phyloP scores from a whole-genome alignment of 1,140 invertebrate species.

The Aricia agestis region DNA sequence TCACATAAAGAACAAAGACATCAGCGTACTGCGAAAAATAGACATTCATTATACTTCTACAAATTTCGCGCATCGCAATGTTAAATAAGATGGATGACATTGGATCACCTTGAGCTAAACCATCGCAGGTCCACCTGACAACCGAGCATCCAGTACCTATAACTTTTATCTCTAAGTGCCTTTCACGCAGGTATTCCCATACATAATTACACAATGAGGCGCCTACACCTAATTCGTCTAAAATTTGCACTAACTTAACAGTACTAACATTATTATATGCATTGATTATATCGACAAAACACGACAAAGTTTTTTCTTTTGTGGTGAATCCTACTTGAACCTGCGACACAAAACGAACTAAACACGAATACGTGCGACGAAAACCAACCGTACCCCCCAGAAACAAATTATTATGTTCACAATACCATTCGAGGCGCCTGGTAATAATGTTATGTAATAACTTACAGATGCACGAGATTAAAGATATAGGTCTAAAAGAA shows the following conservation, averaged over 20 bases:
- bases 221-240: conserved; percentile 21
- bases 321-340: conserved; percentile 15
- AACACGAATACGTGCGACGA: conserved; percentile 10
- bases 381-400: neutral
- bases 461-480: conserved; percentile 19
- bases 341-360: conserved; percentile 3
- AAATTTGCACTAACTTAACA: neutral
- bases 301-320: conserved; percentile 10
- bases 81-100: conserved; percentile 35
- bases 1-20: conserved; percentile 29
- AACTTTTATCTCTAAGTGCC: conserved; percentile 20
- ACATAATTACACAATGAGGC: conserved; percentile 25
- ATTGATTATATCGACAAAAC: conserved; percentile 18
- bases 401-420: conserved; percentile 18
- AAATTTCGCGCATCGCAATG: conserved; percentile 26
- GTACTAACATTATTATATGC: conserved; percentile 18
- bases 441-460: conserved; percentile 11
- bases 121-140: conserved; percentile 25
- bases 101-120: conserved; percentile 35
- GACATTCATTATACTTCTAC: conserved; percentile 21
- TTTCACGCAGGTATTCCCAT: conserved; percentile 25
- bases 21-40: conserved; percentile 29
- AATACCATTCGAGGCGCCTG: conserved; percentile 16
- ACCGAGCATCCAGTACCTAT: neutral
- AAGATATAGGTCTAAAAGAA: conserved; percentile 18